Conservation (phyloP, 2,113 vertebrate species). For the Platanista minor region DNA sequence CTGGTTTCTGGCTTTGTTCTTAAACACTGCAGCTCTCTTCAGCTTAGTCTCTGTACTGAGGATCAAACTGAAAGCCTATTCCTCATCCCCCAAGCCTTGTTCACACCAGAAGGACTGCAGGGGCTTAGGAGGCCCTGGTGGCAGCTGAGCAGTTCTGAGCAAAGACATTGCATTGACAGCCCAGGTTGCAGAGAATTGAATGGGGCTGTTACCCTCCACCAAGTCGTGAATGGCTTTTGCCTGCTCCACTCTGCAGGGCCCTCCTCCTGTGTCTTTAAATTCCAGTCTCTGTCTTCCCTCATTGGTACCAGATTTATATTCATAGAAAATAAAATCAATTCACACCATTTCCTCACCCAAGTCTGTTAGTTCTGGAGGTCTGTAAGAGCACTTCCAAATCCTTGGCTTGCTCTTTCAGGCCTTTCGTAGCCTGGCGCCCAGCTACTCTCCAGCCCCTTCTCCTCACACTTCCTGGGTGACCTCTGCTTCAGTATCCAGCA, state of each 20-base stretch:
- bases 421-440: neutral
- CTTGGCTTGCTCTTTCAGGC: neutral
- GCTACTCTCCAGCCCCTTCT: neutral
- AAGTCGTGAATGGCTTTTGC: neutral
- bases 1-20: neutral
- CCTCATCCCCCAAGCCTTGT: neutral
- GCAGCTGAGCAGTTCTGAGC: neutral
- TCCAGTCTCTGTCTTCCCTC: neutral
- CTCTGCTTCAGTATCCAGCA: neutral
- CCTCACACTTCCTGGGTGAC: neutral
- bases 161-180: neutral
- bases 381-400: neutral
- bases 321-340: neutral
- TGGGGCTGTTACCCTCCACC: neutral
- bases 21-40: neutral
- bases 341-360: neutral
- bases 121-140: neutral
- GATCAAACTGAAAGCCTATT: neutral
- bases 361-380: neutral
- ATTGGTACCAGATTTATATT: neutral
- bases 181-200: neutral
- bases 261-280: neutral
- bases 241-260: neutral
- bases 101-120: neutral
- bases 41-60: neutral